Evolutionary conservation across 2,888 invertebrate genomes (phyloP), one percentile per base, ranked within the genome.

Genomic region (Prionchulus punctatus): DNA sequence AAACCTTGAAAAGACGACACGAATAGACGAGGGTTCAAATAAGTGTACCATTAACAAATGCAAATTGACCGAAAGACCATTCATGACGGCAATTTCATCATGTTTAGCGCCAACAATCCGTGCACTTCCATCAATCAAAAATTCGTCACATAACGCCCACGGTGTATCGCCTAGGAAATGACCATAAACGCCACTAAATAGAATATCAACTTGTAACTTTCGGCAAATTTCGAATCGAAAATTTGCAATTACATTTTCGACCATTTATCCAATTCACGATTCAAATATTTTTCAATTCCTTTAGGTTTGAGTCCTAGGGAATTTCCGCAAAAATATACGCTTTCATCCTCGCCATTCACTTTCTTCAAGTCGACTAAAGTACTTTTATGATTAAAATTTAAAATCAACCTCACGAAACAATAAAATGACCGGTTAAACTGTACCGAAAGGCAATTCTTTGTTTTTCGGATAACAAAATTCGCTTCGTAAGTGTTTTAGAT

Each of bases 271-370:
- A 78, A 60, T 59, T 75, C 73, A 31, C 71, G 66, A 4, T 72
- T 63, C 55, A 78, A 65, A 56, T 71, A 68, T 21, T 66, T 59
- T 56, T 70, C 67, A 0, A 74, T 71, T 1, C 66, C 67, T 61
- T 73, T 75, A 2, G 79, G 77, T 69, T 76, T 74, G n/a, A 79
- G 69, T 12, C 79, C 79, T 1, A 79, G 70, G 1, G 78, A 79
- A 64, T 79, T 76, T 1, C 79, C 78, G 63, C 77, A 76, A 45
- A 79, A 68, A 64, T 79, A 79, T 25, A 79, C 71, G 60, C 72
- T 70, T 30, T 78, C 77, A 27, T 73, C 74, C 0, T 76, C 70
- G 48, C 70, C 63, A 26, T 67, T 59, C 2, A 71, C 65, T n/a
- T 67, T 56, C 2, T 58, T 60, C 15, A 58, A 60, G 57, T 72